Base-by-base conservation (phyloP, 2,888 invertebrate genomes). In the Hydrotaea diabolus region DNA sequence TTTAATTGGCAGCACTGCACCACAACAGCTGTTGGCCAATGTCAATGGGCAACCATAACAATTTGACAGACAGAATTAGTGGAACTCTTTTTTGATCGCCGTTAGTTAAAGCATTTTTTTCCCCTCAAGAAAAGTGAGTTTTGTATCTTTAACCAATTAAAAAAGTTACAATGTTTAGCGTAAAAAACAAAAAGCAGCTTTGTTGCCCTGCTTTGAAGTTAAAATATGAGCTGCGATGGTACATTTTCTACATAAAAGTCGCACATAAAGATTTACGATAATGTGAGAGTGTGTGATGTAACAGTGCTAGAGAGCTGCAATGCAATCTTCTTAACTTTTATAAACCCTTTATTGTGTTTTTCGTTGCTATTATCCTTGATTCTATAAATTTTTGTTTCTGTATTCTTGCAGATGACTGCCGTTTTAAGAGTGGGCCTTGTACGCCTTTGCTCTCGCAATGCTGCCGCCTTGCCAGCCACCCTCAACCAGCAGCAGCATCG, bases 391-490 rank as follows among this genome's bases (percentile, higher is more conserved):
- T 31, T 31, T 31, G 31, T 31, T n/a, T 72, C 49, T 55, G 0
- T 55, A 21, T 73, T 26, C 21, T 19, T 72, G 1, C 88, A 88
- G 83, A 92, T 92, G 93, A 89, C 92, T 88, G 90, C 92, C 87
- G 91, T 93, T 80, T 88, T 92, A 76, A 92, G 93, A 85, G 89
- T 93, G 77, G 92, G 93, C 80, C 81, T 92, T 23, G 88, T 89
- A 81, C 91, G 92, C 72, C 86, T 92, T 9, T 86, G 88, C 74
- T 88, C 89, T 80, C 86, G 87, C 26, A 90, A 91, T 74, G 84
- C 86, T 72, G 21, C 86, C 19, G 79, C 89, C 17, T 80, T 86
- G 74, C 36, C 86, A 19, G 79, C 89, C 19, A 87, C 87, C 0
- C 77, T 89, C 79, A 90, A 92, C 21, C 85, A 88, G 3, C 89